phyloP scores from a whole-genome alignment of 2,113 vertebrate species.

The Tretioscincus oriximinensis region DNA sequence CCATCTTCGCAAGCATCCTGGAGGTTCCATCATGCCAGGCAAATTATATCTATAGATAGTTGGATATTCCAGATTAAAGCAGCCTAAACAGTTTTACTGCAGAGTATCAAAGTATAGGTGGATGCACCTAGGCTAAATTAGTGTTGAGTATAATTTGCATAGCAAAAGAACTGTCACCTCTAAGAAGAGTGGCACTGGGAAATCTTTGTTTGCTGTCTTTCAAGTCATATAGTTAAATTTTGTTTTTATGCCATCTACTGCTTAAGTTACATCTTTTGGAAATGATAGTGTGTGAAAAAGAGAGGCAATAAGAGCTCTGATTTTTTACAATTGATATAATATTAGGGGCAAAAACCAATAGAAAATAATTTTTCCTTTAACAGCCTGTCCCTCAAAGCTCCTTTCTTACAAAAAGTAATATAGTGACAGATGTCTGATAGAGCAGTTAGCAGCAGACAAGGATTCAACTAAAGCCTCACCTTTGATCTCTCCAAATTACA shows the following conservation, averaged over 20 bases:
- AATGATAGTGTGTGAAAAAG: constrained; percentile 6
- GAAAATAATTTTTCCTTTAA: constrained; percentile 26
- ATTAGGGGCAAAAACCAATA: constrained; percentile 7
- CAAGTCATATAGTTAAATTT: background rate
- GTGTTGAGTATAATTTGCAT: background rate
- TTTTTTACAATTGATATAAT: background rate
- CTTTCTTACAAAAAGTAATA: background rate
- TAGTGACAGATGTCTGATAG: background rate
- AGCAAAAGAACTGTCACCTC: background rate
- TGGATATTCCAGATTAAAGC: too few relatives aligned
- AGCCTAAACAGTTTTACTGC: too few relatives aligned
- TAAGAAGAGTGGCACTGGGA: background rate
- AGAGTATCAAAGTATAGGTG: too few relatives aligned
- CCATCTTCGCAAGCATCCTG: too few relatives aligned
- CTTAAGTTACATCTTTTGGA: constrained; percentile 9
- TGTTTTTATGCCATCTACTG: background rate
- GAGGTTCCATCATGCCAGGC: too few relatives aligned
- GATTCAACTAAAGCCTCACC: too few relatives aligned
- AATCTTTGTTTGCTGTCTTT: background rate
- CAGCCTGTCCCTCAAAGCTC: background rate
- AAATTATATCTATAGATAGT: too few relatives aligned
- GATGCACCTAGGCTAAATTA: background rate
- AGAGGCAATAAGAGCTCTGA: background rate
- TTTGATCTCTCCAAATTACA: too few relatives aligned
- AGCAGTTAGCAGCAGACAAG: too few relatives aligned